Evolutionary conservation across 2,797 vertebrate genomes (phyloP).

Genomic region (Phataginus tricuspis): DNA sequence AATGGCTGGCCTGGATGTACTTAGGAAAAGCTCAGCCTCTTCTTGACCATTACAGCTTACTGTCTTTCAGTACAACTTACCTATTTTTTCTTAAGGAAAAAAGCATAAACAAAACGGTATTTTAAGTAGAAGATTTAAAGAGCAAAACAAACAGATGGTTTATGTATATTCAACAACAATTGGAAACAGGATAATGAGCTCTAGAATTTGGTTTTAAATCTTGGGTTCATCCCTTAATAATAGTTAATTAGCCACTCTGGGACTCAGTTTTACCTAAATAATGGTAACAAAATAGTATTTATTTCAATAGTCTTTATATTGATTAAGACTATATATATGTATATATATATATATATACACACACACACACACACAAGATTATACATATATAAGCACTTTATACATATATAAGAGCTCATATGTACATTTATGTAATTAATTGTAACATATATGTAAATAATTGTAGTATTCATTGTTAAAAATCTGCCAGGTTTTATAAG

Average conservation of each 20-base stretch:
- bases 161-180: background rate
- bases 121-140: constrained; percentile 35
- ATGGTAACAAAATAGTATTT: background rate
- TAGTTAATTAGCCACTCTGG: background rate
- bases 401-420: background rate
- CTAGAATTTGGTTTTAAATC: background rate
- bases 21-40: background rate
- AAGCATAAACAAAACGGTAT: background rate
- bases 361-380: no score
- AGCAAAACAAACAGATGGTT: background rate
- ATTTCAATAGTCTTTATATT: background rate
- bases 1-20: background rate
- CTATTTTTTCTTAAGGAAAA: background rate
- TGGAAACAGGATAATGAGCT: background rate
- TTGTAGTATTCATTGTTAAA: background rate
- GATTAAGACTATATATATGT: background rate
- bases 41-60: background rate
- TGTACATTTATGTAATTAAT: background rate
- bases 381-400: background rate
- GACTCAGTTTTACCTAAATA: background rate
- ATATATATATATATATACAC: background rate
- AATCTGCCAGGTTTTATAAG: background rate
- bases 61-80: background rate
- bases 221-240: background rate
- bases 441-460: background rate